Base-by-base conservation (phyloP, 2,113 vertebrate genomes). In the Rostratula benghalensis region DNA sequence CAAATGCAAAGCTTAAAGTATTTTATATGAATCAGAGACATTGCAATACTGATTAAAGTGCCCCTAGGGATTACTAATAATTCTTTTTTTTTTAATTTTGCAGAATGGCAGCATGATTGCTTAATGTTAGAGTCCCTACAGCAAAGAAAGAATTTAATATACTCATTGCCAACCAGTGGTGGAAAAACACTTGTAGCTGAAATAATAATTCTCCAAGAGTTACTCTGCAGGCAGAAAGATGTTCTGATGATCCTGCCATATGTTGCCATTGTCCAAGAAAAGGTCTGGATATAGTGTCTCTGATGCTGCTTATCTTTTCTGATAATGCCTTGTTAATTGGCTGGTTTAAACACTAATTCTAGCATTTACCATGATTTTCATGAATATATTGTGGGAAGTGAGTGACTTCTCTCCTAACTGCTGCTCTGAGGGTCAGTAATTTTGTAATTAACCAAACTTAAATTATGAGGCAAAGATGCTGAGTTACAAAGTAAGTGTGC, bases 101-200 rank as follows among this genome's bases (percentile, higher is more conserved):
- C 97, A 99, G 99, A 98, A 39, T 99, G 99, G 99, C 99, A 99
- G 95, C 98, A 99, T 84, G 98, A 98, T n/a, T 99, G 99, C 91
- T 97, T 99, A 90, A 99, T 98, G 60, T 90, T 99, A 96, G 98
- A 98, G 67, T 99, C 98, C 51, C 97, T 99, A 11, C 98, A 98
- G 89, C 97, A 98, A 91, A 98, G 98, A 94, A 99, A 88, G 97
- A 99, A 99, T 92, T 98, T 99, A 51, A 99, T 99, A 96, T 99
- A 99, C 97, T 99, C 99, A 3, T 97, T 99, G 35, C 99, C 99
- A 85, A 99, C 99, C 22, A 98, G 99, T 70, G 99, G 99, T 92
- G 99, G 99, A 28, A 99, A 99, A 97, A 99, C 99, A 6, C 98
- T 99, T 7, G 99, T 99, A 25, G 99, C 99, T 30, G 99, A 99